Evolutionary conservation across 2,888 invertebrate genomes (phyloP).

Genomic region (Nymphalis c-album): DNA sequence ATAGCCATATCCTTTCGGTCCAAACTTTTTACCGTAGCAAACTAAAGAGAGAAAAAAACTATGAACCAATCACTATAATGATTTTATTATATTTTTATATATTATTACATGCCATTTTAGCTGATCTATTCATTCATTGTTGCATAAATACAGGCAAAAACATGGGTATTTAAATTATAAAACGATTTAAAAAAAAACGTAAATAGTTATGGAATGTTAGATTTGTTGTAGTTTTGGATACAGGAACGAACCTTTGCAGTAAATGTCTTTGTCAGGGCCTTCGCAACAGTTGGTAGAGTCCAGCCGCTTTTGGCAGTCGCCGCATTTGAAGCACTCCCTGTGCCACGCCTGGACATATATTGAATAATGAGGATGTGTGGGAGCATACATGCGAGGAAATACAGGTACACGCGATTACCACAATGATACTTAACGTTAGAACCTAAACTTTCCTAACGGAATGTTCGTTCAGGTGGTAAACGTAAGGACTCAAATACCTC

Average conservation of each 20-base stretch:
- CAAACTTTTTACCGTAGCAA: slow-evolving; percentile 98
- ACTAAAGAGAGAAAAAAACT: slow-evolving; percentile 81
- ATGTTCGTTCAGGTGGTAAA: slow-evolving; percentile 22
- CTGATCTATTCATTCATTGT: background rate
- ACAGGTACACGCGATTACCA: slow-evolving; percentile 66
- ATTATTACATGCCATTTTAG: slow-evolving; percentile 22
- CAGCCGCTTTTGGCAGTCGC: slow-evolving; percentile 91
- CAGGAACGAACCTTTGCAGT: slow-evolving; percentile 92
- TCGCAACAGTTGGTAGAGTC: slow-evolving; percentile 96
- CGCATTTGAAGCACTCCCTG: slow-evolving; percentile 97
- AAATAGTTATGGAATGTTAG: slow-evolving; percentile 26
- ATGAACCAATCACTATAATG: slow-evolving; percentile 41
- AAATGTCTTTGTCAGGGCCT: slow-evolving; percentile 97
- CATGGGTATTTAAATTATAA: slow-evolving; percentile 6
- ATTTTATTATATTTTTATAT: no score
- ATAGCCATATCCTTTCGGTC: slow-evolving; percentile 98
- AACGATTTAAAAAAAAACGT: slow-evolving; percentile 11
- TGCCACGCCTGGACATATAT: slow-evolving; percentile 90
- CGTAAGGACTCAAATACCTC: slow-evolving; percentile 83
- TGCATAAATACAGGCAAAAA: background rate
- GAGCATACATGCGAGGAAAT: slow-evolving; percentile 60
- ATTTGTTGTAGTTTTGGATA: slow-evolving; percentile 28
- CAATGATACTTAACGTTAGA: slow-evolving; percentile 63
- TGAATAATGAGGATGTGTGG: slow-evolving; percentile 59
- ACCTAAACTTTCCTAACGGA: slow-evolving; percentile 46